These are phyloP conservation scores for Ailurus styani DNA, from an alignment of 2,113 vertebrate genomes.

Conservation along the genomic window DNA sequence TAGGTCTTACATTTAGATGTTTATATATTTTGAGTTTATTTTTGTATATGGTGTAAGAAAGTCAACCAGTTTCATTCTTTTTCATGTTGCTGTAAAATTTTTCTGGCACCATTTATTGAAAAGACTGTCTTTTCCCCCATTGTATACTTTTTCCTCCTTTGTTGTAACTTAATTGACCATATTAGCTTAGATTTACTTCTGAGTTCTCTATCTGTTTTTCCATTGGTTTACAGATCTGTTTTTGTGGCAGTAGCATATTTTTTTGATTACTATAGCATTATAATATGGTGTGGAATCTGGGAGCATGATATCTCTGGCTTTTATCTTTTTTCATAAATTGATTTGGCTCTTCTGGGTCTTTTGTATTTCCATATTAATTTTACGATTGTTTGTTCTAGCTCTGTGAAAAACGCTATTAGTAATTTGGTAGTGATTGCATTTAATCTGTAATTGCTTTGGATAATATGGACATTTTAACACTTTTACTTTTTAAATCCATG, in stretches of 20 bases:
- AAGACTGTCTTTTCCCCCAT: not conserved
- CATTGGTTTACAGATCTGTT: not conserved
- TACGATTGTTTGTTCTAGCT: not conserved
- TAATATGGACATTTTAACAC: not conserved
- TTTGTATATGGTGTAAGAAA: not conserved
- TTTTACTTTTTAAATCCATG: not conserved
- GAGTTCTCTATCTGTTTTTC: not conserved
- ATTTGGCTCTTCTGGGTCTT: not conserved
- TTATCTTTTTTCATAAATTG: not conserved
- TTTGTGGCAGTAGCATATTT: not conserved
- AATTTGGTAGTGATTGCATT: not conserved
- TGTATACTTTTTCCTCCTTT: not conserved
- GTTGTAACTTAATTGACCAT: not conserved
- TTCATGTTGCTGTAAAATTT: not conserved
- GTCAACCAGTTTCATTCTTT: not conserved
- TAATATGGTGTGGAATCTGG: not conserved
- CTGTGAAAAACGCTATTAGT: not conserved
- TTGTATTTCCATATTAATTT: not conserved
- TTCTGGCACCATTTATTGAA: not conserved
- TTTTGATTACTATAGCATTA: not conserved
- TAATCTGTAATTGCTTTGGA: not conserved
- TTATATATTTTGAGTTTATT: not conserved
- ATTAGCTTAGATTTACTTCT: not conserved
- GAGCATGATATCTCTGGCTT: not conserved
- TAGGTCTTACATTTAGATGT: not conserved